Percentiles rank a stretch among this genome's conserved stretches.
Conservation (phyloP, 2,113 vertebrate species). For the Phocoena phocoena region DNA sequence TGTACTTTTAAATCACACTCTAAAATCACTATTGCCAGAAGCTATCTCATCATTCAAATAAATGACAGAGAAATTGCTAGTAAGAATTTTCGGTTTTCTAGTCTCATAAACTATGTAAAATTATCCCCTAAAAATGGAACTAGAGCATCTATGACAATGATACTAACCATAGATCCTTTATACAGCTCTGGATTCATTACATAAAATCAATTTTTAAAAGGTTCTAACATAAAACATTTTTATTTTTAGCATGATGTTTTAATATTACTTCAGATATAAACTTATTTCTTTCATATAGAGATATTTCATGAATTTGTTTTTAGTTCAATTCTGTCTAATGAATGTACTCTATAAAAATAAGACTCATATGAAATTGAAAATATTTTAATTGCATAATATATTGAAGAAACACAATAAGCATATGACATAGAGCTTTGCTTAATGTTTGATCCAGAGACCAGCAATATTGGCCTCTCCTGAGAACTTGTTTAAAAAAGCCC, state of each 20-base stretch:
- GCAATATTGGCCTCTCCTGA: not conserved
- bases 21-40: constrained; percentile 14
- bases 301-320: not conserved
- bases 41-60: not conserved
- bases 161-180: not conserved
- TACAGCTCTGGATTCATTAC: not conserved
- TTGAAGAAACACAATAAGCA: not conserved
- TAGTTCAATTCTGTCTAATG: not conserved
- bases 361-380: not conserved
- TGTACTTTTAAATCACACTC: not conserved
- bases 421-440: not conserved
- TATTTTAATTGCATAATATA: not conserved
- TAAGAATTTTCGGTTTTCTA: not conserved
- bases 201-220: not conserved
- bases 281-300: not conserved
- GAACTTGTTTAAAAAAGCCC: not conserved
- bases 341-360: not conserved
- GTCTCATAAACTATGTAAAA: constrained; percentile 13
- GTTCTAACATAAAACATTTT: not conserved
- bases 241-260: not conserved
- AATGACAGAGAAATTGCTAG: constrained; percentile 3
- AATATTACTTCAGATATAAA: not conserved
- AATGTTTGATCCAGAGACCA: not conserved
- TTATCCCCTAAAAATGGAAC: not conserved
- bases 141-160: not conserved